phyloP scores from a whole-genome alignment of 2,888 invertebrate genomes.

The Volucella zonaria region DNA sequence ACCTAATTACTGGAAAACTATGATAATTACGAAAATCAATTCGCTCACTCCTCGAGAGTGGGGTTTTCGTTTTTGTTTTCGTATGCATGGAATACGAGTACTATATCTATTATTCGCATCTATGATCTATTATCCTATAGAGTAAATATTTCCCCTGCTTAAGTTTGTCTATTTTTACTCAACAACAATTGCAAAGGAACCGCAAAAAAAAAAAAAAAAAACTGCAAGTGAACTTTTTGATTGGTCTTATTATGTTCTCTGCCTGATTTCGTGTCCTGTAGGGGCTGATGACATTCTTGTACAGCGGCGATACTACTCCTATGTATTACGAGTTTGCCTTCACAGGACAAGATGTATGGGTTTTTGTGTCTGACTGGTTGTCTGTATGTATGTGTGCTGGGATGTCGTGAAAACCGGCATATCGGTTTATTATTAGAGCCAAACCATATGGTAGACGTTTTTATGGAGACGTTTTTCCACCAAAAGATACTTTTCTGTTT shows the following conservation, averaged over 20 bases:
- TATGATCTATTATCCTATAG: too few species aligned
- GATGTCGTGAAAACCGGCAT: constrained; percentile 43
- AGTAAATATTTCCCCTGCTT: constrained; percentile 4
- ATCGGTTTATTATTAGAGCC: constrained; percentile 53
- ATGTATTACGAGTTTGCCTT: too few species aligned
- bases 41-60: background rate
- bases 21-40: constrained; percentile 30
- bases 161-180: constrained; percentile 55
- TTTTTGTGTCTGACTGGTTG: too few species aligned
- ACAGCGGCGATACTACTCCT: background rate
- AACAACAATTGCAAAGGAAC: constrained; percentile 18
- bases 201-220: constrained; percentile 6
- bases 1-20: background rate
- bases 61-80: too few species aligned
- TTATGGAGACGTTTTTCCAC: constrained; percentile 28
- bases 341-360: too few species aligned
- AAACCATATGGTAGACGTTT: constrained; percentile 71
- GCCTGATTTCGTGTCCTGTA: constrained; percentile 28
- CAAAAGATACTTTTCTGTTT: constrained; percentile 43
- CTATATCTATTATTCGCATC: too few species aligned
- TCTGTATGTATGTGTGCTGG: too few species aligned
- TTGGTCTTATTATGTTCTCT: background rate
- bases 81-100: too few species aligned
- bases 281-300: constrained; percentile 54
- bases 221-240: background rate